Evolutionary conservation across 2,113 vertebrate genomes (phyloP).

Genomic region (Channa maculata): DNA sequence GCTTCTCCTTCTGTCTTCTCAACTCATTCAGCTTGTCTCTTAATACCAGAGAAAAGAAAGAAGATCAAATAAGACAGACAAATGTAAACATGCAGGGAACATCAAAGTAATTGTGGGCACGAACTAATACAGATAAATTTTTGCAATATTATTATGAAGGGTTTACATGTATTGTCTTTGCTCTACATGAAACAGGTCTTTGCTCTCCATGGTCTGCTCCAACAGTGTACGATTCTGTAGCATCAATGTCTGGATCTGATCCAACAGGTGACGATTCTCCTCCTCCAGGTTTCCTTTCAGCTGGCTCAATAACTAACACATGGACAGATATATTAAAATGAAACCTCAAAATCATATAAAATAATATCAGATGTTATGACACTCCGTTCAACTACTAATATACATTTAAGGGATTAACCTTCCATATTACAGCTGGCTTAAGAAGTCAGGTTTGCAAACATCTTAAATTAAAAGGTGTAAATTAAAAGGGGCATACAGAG

Average conservation of each 20-base stretch:
- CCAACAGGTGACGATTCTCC: conserved; percentile 96
- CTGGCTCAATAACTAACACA: conserved; percentile 92
- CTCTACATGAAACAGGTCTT: conserved; percentile 97
- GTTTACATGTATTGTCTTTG: conserved; percentile 96
- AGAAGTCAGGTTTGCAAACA: neutral
- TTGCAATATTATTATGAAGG: too few species aligned
- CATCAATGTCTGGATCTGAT: conserved; percentile 99
- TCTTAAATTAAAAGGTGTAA: neutral
- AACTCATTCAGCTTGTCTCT: conserved; percentile 98
- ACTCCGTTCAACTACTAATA: neutral
- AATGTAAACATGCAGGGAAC: neutral
- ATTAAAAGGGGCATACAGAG: neutral
- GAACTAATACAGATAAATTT: neutral
- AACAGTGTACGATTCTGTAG: conserved; percentile 95
- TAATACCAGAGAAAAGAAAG: conserved; percentile 9
- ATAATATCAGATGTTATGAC: neutral
- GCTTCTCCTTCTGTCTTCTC: conserved; percentile 96
- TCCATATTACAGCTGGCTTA: conserved; percentile 33
- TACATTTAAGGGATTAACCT: neutral
- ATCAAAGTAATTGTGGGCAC: neutral
- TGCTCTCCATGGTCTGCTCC: conserved; percentile 99
- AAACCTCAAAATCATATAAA: too few species aligned
- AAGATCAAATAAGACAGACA: neutral
- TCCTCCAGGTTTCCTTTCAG: conserved; percentile 98
- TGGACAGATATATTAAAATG: neutral